These are phyloP conservation scores for Anadara kagoshimensis DNA, from an alignment of 1,140 invertebrate species.

Conservation along the genomic window DNA sequence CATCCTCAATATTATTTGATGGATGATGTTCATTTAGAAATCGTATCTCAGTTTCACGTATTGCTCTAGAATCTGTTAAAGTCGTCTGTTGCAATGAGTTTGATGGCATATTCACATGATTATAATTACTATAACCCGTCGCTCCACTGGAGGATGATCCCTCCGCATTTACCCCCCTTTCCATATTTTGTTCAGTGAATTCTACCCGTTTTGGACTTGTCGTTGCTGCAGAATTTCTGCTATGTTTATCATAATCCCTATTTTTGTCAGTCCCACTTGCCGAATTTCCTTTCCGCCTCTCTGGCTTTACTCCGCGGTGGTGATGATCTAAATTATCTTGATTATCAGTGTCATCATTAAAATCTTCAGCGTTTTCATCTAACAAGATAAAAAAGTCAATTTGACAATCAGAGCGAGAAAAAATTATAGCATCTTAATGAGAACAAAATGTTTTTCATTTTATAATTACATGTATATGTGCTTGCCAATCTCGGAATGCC, in stretches of 20 bases:
- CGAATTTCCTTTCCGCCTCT: no score
- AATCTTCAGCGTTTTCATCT: no score
- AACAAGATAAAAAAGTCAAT: no score
- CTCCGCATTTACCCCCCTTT: slow-evolving; percentile 18
- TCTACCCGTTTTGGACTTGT: slow-evolving; percentile 6
- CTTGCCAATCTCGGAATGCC: no score
- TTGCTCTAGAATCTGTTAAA: slow-evolving; percentile 48
- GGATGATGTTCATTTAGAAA: slow-evolving; percentile 49
- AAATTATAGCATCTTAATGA: no score
- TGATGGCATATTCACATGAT: slow-evolving; percentile 9
- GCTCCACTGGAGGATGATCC: slow-evolving; percentile 3
- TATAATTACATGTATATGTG: no score
- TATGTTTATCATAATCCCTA: background rate
- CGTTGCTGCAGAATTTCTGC: background rate
- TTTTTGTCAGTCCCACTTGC: background rate
- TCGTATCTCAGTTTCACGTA: slow-evolving; percentile 54
- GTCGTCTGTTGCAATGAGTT: slow-evolving; percentile 33
- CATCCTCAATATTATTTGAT: slow-evolving; percentile 13
- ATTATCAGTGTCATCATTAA: no score
- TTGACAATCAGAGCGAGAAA: no score
- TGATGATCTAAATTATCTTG: no score
- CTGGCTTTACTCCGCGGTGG: no score
- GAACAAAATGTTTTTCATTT: no score
- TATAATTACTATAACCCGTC: background rate
- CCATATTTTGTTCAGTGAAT: slow-evolving; percentile 7